Base-by-base conservation (phyloP, 2,888 invertebrate species). In the Erebia aethiops region DNA sequence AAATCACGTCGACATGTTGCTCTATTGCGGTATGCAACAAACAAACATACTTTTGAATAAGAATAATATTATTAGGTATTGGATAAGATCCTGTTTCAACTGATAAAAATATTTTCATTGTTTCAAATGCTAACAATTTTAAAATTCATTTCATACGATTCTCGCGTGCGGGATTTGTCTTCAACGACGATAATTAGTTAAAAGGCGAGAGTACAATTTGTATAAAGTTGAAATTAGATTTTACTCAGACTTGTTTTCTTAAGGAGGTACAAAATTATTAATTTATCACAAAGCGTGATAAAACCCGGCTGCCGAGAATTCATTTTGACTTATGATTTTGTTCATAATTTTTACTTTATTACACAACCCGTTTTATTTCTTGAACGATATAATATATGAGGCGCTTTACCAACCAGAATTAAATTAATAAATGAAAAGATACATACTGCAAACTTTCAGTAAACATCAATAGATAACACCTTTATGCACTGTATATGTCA, bases 201-300 rank as follows among this genome's bases (percentile, higher is more conserved):
- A 74, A 74, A 74, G 74, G 66, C 72, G 70, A 58, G 74, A 72
- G 72, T 67, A 72, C 72, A 72, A 74, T 74, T 74, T 74, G 74
- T 74, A 71, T 74, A 74, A 72, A 72, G 72, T 74, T 74, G 57
- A 72, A 74, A 74, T 72, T 74, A 74, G 72, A 74, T 74, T 74
- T 72, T 70, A 70, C 74, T 70, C 74, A 70, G 70, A 65, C 67
- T 71, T 71, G 70, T 74, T 74, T 72, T 72, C 69, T 74, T 74
- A 74, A 74, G 72, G 74, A 74, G 70, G 72, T 74, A 74, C 66
- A 69, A 69, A 74, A 72, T 74, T 74, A 74, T 72, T 74, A 74
- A 74, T 74, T 72, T 74, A 72, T 72, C 70, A 74, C 74, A 69
- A 74, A 70, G 74, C 72, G 72, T 72, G 72, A 72, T 72, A 72